A percentile compares a stretch with the other conserved stretches of the same genome.
phyloP scores from a whole-genome alignment of 2,113 vertebrate genomes.

The Pionites leucogaster region DNA sequence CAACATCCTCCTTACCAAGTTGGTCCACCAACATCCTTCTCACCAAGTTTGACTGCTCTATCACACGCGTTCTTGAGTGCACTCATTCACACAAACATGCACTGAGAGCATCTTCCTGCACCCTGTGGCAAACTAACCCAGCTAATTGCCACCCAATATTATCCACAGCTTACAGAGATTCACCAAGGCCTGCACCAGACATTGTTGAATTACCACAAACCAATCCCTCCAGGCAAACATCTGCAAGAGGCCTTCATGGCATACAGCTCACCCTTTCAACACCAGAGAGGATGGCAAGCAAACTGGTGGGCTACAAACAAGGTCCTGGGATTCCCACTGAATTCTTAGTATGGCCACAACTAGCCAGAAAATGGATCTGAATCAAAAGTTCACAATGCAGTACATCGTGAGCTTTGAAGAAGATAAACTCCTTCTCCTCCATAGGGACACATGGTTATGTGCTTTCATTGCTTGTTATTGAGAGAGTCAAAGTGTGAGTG shows the following conservation, averaged over 20 bases:
- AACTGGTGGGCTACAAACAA: not conserved
- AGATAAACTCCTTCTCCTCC: not conserved
- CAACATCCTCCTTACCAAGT: not conserved
- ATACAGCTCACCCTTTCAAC: not conserved
- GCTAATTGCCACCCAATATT: not conserved
- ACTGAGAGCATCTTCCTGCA: not conserved
- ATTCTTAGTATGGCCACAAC: not conserved
- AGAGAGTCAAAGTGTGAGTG: not conserved
- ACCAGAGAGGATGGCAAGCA: not conserved
- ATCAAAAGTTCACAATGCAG: not conserved
- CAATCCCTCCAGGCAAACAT: not conserved
- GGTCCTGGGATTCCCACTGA: not conserved
- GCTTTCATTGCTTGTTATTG: not conserved
- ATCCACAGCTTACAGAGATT: not conserved
- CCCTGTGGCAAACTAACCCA: not conserved
- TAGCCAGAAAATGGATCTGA: not conserved
- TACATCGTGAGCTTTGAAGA: fast-evolving
- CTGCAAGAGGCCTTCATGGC: not conserved
- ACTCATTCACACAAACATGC: not conserved
- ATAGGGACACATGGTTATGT: not conserved
- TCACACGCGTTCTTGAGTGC: not conserved
- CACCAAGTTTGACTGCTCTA: not conserved
- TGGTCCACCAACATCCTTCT: not conserved
- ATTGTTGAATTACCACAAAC: not conserved
- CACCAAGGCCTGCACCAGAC: not conserved